phyloP scores from a whole-genome alignment of 64 coral and sea anemone genomes.

The Montipora sp. region DNA sequence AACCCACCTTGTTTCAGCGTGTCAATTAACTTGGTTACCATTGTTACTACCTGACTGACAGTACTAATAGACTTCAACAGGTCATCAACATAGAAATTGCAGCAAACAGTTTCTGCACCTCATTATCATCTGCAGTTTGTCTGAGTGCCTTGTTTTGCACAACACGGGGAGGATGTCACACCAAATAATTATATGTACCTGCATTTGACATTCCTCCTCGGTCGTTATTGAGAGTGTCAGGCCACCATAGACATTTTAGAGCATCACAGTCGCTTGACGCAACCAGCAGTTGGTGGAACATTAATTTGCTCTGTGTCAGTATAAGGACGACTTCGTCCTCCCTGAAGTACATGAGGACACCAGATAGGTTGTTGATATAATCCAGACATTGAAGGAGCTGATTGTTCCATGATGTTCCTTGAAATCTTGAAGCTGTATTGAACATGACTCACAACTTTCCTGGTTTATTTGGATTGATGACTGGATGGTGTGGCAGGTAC shows the following conservation, averaged over 20 bases:
- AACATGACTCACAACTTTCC: constrained; percentile 11
- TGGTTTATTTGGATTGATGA: constrained; percentile 32
- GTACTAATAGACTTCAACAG: too few species aligned
- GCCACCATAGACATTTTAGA: constrained; percentile 32
- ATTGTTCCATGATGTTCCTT: constrained; percentile 16
- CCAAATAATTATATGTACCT: constrained; percentile 54
- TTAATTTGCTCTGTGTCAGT: constrained; percentile 20
- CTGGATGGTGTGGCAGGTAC: constrained; percentile 46
- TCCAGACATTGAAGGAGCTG: constrained; percentile 29
- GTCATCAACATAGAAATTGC: too few species aligned
- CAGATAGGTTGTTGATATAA: constrained; percentile 6
- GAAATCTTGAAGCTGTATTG: constrained; percentile 31
- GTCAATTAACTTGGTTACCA: not conserved
- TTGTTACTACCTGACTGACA: too few species aligned
- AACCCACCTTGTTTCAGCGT: constrained; percentile 4
- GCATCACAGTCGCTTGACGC: constrained; percentile 2
- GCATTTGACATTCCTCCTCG: constrained; percentile 49
- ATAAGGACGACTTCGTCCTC: constrained; percentile 6
- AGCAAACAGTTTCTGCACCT: constrained; percentile 9
- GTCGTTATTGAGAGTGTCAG: not conserved
- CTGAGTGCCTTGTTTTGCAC: constrained; percentile 32
- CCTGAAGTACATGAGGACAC: constrained; percentile 16
- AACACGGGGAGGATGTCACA: constrained; percentile 48
- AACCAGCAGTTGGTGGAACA: constrained; percentile 17
- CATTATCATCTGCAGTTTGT: constrained; percentile 32